Conservation (phyloP, 2,888 invertebrate species). For the Eudiplozoon nipponicum region DNA sequence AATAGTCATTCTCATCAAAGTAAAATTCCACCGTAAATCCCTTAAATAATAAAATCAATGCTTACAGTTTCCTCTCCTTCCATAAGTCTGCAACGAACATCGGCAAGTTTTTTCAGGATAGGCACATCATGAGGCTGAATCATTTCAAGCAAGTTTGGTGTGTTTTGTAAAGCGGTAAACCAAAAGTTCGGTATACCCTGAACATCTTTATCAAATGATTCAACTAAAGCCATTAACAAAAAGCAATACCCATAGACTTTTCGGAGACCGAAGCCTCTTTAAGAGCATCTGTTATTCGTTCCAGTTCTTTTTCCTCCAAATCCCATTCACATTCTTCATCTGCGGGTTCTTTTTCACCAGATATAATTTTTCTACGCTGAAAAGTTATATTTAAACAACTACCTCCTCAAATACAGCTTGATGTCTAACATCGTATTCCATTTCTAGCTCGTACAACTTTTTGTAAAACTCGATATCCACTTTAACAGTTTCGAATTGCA, state of each 20-base stretch:
- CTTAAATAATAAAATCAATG: conserved; percentile 22
- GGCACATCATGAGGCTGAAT: not conserved
- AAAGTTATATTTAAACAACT: too few species aligned
- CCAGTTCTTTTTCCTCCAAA: not conserved
- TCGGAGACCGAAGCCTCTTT: too few species aligned
- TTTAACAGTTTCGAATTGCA: too few species aligned
- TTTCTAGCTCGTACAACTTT: too few species aligned
- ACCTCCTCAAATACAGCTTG: too few species aligned
- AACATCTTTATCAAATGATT: not conserved
- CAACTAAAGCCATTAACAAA: too few species aligned
- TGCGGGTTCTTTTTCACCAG: not conserved
- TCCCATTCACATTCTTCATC: conserved; percentile 1
- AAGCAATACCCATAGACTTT: too few species aligned
- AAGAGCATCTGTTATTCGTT: not conserved
- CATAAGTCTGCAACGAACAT: not conserved
- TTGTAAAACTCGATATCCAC: too few species aligned
- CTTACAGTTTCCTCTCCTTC: too few species aligned
- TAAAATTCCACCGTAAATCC: conserved; percentile 55
- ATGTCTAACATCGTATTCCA: too few species aligned
- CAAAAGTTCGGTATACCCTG: not conserved
- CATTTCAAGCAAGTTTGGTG: not conserved
- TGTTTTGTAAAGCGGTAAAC: not conserved
- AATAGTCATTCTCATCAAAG: conserved; percentile 63
- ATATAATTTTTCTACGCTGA: not conserved
- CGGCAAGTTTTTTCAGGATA: not conserved